Base-by-base conservation (phyloP, 2,113 vertebrate genomes). In the Salminus brasiliensis region DNA sequence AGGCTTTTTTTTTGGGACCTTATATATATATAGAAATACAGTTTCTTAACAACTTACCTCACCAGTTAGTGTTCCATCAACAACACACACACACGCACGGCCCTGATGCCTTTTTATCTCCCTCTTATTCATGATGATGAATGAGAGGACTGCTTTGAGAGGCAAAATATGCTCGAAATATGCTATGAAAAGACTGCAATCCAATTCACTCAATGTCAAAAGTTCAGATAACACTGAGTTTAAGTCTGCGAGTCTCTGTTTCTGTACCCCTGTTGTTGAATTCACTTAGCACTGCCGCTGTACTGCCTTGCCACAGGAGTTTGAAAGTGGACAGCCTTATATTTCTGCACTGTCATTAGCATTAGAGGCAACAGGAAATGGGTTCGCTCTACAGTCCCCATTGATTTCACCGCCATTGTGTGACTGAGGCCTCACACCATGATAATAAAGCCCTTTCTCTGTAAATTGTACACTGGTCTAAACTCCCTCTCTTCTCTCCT, bases 381-480 rank as follows among this genome's bases (percentile, higher is more conserved):
- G 67, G 74, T 29, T 32, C 60, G 30, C 62, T 67, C 23, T 10
- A 60, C 63, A 76, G 69, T 34, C 30, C 57, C 72, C 43, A 30
- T 41, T 72, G 47, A 66, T 76, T 59, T 80, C 72, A 23, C 59
- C 47, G 27, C 43, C 77, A 80, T 76, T 83, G 66, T 76, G 57
- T 23, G 57, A 65, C 67, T 29, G 41, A 32, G 77, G 72, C 72
- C 39, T 72, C 72, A 80, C 74, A 79, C 68, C 43, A 80, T 21
- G 60, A 83, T 80, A 80, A 83, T 80, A 76, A 72, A 76, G 41
- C n/a, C 82, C 60, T 80, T 80, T 83, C 77, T 76, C 47, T 52
- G 41, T 47, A 65, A 74, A 72, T 74, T 21, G 23, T 80, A 76
- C 59, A 76, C 55, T 21, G 60, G 70, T 70, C 67, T 79, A 83